phyloP scores from a whole-genome alignment of 2,113 vertebrate genomes.

The Tautogolabrus adspersus region DNA sequence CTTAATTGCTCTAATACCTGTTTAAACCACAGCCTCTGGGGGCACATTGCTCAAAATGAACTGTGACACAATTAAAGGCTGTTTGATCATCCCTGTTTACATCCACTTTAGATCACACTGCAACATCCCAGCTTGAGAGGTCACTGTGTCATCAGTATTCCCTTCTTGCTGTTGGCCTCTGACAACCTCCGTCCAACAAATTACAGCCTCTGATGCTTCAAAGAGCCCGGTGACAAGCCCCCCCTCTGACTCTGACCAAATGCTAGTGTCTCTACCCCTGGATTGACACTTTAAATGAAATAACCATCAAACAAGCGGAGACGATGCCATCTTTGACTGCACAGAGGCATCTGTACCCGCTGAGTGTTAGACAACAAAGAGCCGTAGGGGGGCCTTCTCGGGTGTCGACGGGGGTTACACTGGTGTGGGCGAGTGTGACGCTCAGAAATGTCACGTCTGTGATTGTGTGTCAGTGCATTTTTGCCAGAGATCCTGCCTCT shows the following conservation, averaged over 20 bases:
- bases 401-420: slow-evolving; percentile 35
- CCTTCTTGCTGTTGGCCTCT: slow-evolving; percentile 36
- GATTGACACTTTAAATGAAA: slow-evolving; percentile 75
- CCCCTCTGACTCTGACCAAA: slow-evolving; percentile 42
- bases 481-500: slow-evolving; percentile 41
- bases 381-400: slow-evolving; percentile 54
- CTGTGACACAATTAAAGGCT: neutral
- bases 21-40: neutral
- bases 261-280: slow-evolving; percentile 40
- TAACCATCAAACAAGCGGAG: slow-evolving; percentile 53
- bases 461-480: slow-evolving; percentile 37
- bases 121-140: slow-evolving; percentile 19
- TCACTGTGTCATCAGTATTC: slow-evolving; percentile 58
- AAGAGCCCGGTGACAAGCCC: slow-evolving; percentile 54
- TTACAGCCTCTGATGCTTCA: slow-evolving; percentile 57
- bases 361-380: slow-evolving; percentile 70
- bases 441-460: slow-evolving; percentile 63
- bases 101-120: slow-evolving; percentile 16
- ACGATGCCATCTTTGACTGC: slow-evolving; percentile 49
- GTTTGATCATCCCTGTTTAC: slow-evolving; percentile 32
- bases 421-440: slow-evolving; percentile 31
- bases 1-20: neutral
- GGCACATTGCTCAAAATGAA: neutral
- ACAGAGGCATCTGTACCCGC: slow-evolving; percentile 58
- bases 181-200: slow-evolving; percentile 56